Evolutionary conservation across 2,113 vertebrate genomes (phyloP).

Genomic region (Pristiophorus japonicus): DNA sequence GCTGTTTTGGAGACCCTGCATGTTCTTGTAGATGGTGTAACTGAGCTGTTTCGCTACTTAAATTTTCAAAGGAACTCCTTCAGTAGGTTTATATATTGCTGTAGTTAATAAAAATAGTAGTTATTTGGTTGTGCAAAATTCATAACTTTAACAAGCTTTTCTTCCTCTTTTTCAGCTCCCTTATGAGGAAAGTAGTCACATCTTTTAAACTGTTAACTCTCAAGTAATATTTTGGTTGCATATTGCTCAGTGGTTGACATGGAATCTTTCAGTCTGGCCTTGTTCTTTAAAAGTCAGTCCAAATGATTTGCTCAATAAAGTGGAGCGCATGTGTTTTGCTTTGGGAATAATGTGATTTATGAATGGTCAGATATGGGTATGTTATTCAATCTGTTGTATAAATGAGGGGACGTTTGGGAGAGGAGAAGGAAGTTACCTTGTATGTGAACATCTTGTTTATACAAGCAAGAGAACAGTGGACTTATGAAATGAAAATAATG

Average conservation of each 20-base stretch:
- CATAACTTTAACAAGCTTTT: background rate
- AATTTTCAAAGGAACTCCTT: background rate
- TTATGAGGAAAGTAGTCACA: background rate
- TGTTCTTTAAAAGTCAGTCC: background rate
- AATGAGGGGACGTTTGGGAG: background rate
- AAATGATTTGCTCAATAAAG: background rate
- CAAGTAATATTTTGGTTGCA: background rate
- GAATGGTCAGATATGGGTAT: background rate
- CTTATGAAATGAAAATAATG: slow-evolving; percentile 40
- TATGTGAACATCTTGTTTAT: slow-evolving; percentile 20
- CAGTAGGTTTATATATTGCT: background rate
- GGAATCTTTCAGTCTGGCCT: background rate
- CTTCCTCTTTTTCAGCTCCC: background rate
- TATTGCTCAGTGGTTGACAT: background rate
- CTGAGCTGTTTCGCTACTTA: no score
- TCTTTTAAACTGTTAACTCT: background rate
- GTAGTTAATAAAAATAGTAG: background rate
- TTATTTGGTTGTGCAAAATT: background rate
- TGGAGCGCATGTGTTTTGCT: background rate
- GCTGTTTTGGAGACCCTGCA: background rate
- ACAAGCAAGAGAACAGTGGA: slow-evolving; percentile 38
- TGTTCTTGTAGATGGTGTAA: background rate
- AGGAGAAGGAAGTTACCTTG: slow-evolving; percentile 25
- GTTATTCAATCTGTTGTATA: background rate
- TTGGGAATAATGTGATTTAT: background rate